Percentiles rank a stretch among this genome's conserved stretches.
These are phyloP conservation scores for Acrobasis suavella DNA, from an alignment of 2,888 invertebrate genomes.

Conservation along the genomic window DNA sequence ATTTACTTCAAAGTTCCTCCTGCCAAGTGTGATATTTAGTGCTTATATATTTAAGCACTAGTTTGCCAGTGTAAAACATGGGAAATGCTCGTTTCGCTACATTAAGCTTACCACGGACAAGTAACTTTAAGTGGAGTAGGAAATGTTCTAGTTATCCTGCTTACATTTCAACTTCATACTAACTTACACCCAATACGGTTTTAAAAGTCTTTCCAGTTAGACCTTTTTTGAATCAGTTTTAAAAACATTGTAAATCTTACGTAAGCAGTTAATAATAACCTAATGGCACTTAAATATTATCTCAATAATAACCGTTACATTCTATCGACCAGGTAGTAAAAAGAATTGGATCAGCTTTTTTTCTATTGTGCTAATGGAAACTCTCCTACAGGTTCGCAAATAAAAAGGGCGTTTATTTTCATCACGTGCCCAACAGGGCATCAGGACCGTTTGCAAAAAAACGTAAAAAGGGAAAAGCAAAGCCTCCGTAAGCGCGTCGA, in stretches of 20 bases:
- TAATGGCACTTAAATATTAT: neutral
- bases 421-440: slow-evolving; percentile 40
- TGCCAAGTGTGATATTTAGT: neutral
- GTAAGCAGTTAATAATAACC: neutral
- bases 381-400: neutral
- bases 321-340: neutral
- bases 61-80: slow-evolving; percentile 23
- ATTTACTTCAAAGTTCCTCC: neutral
- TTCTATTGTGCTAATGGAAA: neutral
- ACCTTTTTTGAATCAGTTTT: too few species aligned
- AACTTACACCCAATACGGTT: neutral
- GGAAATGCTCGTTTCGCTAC: slow-evolving; percentile 15
- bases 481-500: slow-evolving; percentile 48
- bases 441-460: slow-evolving; percentile 43
- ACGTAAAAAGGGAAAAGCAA: slow-evolving; percentile 37
- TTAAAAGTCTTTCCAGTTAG: too few species aligned
- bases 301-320: neutral
- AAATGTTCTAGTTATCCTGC: slow-evolving; percentile 3
- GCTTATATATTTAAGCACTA: slow-evolving; percentile 1
- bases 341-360: neutral
- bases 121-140: neutral
- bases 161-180: neutral
- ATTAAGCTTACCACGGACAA: neutral
- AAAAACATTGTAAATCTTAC: too few species aligned
- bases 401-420: slow-evolving; percentile 35